phyloP scores from a whole-genome alignment of 2,113 vertebrate genomes.

The Prunella fulvescens region DNA sequence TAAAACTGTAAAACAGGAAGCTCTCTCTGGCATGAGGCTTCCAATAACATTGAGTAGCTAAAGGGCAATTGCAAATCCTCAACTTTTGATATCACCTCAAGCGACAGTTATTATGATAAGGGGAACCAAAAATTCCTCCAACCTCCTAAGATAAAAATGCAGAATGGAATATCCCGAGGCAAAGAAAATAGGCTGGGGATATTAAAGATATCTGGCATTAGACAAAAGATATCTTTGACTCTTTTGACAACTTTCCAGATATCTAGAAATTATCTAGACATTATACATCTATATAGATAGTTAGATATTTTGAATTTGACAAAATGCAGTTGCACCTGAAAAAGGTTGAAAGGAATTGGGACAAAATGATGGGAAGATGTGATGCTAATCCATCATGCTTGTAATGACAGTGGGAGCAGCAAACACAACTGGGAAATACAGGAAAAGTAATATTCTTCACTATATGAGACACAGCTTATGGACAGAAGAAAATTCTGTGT shows the following conservation, averaged over 20 bases:
- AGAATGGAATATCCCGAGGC: neutral
- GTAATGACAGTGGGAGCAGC: neutral
- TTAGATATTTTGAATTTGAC: neutral
- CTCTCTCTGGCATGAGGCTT: neutral
- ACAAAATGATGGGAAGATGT: neutral
- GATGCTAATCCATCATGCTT: neutral
- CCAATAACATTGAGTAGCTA: neutral
- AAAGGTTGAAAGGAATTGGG: neutral
- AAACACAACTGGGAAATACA: neutral
- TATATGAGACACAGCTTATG: accelerated
- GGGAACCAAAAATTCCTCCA: neutral
- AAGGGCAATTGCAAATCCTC: neutral
- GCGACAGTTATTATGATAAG: neutral
- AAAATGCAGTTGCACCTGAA: neutral
- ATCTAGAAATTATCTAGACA: neutral
- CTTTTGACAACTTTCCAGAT: neutral
- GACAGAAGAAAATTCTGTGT: neutral
- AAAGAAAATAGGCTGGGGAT: neutral
- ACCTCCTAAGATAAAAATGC: neutral
- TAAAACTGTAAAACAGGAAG: neutral
- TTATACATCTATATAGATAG: neutral
- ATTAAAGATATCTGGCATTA: neutral
- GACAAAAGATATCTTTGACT: neutral
- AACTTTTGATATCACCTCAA: neutral
- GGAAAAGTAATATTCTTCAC: neutral